Percentiles rank a stretch among this genome's conserved stretches.
These are phyloP conservation scores for Fratercula arctica DNA, from an alignment of 2,797 vertebrate species.

Conservation along the genomic window DNA sequence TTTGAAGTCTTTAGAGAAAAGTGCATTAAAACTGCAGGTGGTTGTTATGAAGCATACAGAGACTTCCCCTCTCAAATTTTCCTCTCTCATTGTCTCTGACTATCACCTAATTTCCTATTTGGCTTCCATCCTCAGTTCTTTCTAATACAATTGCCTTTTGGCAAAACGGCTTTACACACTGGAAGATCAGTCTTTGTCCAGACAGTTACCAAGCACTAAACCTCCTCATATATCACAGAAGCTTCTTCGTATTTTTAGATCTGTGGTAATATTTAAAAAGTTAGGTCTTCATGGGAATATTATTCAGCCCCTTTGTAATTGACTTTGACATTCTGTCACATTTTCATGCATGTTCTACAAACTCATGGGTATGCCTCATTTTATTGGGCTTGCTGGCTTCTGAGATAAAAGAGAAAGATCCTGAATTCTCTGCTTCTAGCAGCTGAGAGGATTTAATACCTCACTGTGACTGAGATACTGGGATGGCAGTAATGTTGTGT, in stretches of 20 bases:
- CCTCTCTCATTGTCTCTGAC: accelerated
- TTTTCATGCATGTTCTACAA: background rate
- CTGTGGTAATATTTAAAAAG: background rate
- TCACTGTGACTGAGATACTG: background rate
- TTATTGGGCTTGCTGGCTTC: background rate
- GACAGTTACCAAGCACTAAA: background rate
- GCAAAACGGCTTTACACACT: background rate
- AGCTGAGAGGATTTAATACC: background rate
- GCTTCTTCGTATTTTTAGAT: background rate
- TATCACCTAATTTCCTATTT: background rate
- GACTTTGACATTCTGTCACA: background rate
- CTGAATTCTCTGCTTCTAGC: background rate
- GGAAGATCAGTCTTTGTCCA: background rate
- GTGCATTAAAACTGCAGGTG: background rate
- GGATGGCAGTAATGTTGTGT: background rate
- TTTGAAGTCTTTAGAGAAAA: background rate
- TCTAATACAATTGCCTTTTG: background rate
- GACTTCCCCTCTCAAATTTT: background rate
- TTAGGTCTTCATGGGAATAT: background rate
- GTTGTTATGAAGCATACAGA: background rate
- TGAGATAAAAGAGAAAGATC: background rate
- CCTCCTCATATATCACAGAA: background rate
- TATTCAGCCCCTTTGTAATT: background rate
- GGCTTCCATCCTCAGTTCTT: background rate
- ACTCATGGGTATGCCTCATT: background rate